Percentiles rank a stretch among this genome's conserved stretches.
Conservation (phyloP, 2,797 vertebrate genomes). For the Apogon talboti region DNA sequence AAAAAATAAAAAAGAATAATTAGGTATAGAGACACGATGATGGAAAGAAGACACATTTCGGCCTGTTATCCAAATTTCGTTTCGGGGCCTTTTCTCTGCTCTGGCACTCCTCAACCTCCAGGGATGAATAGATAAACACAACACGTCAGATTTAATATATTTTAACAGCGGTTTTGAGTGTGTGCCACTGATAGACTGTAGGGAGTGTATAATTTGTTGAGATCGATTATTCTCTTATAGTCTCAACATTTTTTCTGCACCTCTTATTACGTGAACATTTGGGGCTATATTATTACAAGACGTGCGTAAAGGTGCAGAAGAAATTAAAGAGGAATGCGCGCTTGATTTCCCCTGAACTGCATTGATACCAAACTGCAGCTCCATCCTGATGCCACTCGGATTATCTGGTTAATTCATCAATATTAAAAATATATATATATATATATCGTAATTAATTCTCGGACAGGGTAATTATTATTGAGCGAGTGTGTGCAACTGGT, state of each 20-base stretch:
- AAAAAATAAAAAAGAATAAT: conserved; percentile 16
- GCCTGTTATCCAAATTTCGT: conserved; percentile 13
- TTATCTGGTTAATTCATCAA: conserved; percentile 95
- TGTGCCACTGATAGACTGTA: background rate
- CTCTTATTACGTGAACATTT: no score
- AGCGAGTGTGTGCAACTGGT: conserved; percentile 90
- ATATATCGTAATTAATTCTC: conserved; percentile 96
- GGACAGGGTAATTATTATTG: conserved; percentile 92
- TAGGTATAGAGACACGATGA: conserved; percentile 51
- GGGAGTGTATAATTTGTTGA: background rate
- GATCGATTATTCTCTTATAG: background rate
- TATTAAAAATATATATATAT: conserved; percentile 77
- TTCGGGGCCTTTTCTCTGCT: conserved; percentile 35
- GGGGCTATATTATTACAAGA: no score
- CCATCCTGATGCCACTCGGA: conserved; percentile 91
- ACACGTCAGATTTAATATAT: conserved; percentile 29
- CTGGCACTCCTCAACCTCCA: conserved; percentile 10
- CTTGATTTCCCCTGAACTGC: conserved; percentile 80
- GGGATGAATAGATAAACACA: conserved; percentile 49
- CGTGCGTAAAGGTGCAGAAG: background rate
- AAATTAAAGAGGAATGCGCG: background rate
- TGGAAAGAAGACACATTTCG: conserved; percentile 7
- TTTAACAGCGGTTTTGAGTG: background rate
- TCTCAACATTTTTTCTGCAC: background rate
- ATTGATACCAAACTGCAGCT: conserved; percentile 76